phyloP scores from a whole-genome alignment of 1,140 invertebrate species.

The Drosophila ambigua region DNA sequence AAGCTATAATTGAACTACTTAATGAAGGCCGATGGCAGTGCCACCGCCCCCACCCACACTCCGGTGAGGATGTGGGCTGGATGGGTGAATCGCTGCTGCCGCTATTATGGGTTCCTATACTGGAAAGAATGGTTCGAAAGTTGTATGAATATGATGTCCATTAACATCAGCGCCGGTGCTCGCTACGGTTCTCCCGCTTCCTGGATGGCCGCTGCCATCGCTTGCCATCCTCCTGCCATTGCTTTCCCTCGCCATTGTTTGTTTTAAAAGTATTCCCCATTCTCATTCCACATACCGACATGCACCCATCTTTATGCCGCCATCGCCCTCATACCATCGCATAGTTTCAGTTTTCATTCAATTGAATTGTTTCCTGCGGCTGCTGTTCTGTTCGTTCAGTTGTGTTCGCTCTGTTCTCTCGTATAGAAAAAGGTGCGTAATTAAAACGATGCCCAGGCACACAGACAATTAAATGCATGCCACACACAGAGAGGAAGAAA shows the following conservation, averaged over 20 bases:
- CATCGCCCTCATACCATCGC: neutral
- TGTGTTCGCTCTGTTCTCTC: constrained; percentile 11
- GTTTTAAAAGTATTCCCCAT: constrained; percentile 32
- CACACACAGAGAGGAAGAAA: constrained; percentile 26
- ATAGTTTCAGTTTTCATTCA: constrained; percentile 68
- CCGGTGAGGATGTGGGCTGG: no score
- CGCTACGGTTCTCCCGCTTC: neutral
- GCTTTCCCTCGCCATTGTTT: constrained; percentile 29
- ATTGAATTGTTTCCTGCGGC: constrained; percentile 63
- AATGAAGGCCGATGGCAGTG: constrained; percentile 54
- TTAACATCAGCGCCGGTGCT: constrained; percentile 15
- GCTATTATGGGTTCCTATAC: no score
- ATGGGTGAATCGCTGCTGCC: no score
- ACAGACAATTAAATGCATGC: constrained; percentile 77
- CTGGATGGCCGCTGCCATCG: constrained; percentile 1
- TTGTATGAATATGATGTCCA: constrained; percentile 43
- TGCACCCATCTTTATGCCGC: neutral
- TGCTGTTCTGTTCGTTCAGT: constrained; percentile 12
- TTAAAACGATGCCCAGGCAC: constrained; percentile 66
- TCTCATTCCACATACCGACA: no score
- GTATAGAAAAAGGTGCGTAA: constrained; percentile 73
- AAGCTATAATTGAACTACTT: constrained; percentile 82
- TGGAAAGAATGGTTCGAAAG: constrained; percentile 50
- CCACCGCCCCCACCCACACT: neutral
- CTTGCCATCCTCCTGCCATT: neutral